These are phyloP conservation scores for Tenualosa thibaudeaui DNA, from an alignment of 2,797 vertebrate genomes.

Conservation along the genomic window DNA sequence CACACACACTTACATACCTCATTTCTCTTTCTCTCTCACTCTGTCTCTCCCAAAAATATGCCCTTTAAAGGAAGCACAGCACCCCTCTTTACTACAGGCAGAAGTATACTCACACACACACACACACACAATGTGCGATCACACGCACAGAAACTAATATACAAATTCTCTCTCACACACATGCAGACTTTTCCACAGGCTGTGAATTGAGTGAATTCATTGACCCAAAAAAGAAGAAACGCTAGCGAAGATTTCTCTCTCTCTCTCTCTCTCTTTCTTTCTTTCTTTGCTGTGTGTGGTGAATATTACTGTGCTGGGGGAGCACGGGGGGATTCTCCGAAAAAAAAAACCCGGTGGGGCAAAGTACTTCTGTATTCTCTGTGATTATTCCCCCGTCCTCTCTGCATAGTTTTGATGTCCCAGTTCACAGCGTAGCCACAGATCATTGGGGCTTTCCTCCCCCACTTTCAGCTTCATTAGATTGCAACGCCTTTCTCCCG, in stretches of 20 bases:
- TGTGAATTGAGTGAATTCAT: constrained; percentile 8
- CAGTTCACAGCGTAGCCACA: not conserved
- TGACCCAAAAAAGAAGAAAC: not conserved
- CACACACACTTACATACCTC: not conserved
- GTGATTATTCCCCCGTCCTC: constrained; percentile 29
- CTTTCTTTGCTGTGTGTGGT: not conserved
- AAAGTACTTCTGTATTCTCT: constrained; percentile 36
- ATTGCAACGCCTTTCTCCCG: not conserved
- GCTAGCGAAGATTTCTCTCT: not conserved
- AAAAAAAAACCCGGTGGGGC: not conserved
- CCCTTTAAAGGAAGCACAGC: not conserved
- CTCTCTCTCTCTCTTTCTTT: not conserved
- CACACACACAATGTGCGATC: not conserved
- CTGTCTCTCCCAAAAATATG: not conserved
- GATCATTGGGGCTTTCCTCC: constrained; percentile 23
- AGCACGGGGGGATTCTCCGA: not conserved
- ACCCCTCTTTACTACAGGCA: not conserved
- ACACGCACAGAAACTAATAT: not conserved
- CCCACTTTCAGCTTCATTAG: constrained; percentile 3
- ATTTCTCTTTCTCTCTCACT: not conserved
- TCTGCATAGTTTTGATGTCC: constrained; percentile 33
- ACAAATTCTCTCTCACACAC: not conserved
- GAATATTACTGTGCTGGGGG: not conserved
- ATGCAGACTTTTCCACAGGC: not conserved
- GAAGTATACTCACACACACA: not conserved